Base-by-base conservation (phyloP, 2,888 invertebrate genomes). In the Atethmia centrago region DNA sequence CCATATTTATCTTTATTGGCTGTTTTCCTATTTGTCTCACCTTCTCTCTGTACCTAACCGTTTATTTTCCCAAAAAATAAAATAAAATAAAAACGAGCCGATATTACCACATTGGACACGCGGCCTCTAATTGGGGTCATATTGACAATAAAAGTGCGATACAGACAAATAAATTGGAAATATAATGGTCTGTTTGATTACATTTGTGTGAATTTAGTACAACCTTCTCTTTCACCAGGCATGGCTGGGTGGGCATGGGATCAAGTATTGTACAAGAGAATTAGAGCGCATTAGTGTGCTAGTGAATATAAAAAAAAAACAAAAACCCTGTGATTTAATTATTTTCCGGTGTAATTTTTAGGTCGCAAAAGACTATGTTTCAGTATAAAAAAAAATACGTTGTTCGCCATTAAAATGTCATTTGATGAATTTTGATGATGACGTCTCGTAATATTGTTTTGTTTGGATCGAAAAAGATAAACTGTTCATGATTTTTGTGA, bases 361-460 rank as follows among this genome's bases (percentile, higher is more conserved):
- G 0, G 28, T 28, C 19, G 8, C 9, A 55, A 55, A 55, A 28
- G 19, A 28, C 55, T 55, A 28, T 9, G 55, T 28, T 19, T 19
- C 55, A 55, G 8, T 1, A 8, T 9, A 7, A 1, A 16, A 55
- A n/a, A 36, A 71, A 47, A 12, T 10, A 53, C 40, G 55, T 66
- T 9, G 36, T 10, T 59, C 21, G 69, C 65, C 59, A 65, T 68
- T 58, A 12, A 45, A 58, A n/a, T 73, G 81, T 81, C 85, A 82
- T 21, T 73, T 58, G 62, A 67, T 36, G 31, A 12, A 82, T 84
- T 21, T 73, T 58, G 62, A 67, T 36, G 31, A 12, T 82, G 82
- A 85, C 83, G 42, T 63, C 51, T 61, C 19, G 1, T 2, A 21
- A 7, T 16, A 14, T 73, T 66, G 82, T 78, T 70, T 64, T 76